Evolutionary conservation across 1,140 invertebrate genomes (phyloP), one percentile per base, ranked within the genome.

Genomic region (Drosophila persimilis): DNA sequence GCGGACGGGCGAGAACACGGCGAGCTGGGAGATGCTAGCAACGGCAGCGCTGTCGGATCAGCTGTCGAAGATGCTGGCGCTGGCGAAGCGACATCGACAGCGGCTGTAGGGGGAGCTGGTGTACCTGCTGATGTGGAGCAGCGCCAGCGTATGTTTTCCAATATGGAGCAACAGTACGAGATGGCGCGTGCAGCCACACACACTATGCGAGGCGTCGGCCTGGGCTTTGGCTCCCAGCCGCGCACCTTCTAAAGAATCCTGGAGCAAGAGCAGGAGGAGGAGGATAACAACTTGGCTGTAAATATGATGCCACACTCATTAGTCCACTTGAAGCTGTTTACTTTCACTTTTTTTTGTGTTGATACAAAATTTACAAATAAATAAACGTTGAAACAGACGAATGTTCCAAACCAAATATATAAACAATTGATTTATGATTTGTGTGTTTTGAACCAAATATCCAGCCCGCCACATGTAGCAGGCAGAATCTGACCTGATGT

Each of bases 121-220:
- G 61, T 88, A 0, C 83, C 83, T 6, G 56, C 74, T 0, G 95
- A 96, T 71, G 94, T 95, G 15, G 95, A 96, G 76, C 97, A 97
- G 83, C 97, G 98, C 83, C 96, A 97, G 84, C 97, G 98, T 92
- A 94, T 98, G 92, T 98, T 99, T 91, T 94, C 94, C 55, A 95
- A 95, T 43, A 96, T 99, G 94, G 97, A 99, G 84, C 95, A 97
- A 72, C 97, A 99, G 90, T 99, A 99, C 90, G 97, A 98, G 92
- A 96, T 97, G 48, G 98, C 98, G 2, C 92, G 98, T 50, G 96
- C 97, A 59, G 96, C 97, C 9, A 99, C 98, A 0, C 98, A 99
- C 91, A 98, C 97, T 1, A 97, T 98, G 92, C 93, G 97, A 43
- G 97, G 98, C 5, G 95, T 98, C 1, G 98, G 97, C 0, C 92